Percentiles rank a stretch among this genome's conserved stretches.
These are phyloP conservation scores for Anastatus disparis DNA, from an alignment of 1,140 invertebrate genomes.

Conservation along the genomic window DNA sequence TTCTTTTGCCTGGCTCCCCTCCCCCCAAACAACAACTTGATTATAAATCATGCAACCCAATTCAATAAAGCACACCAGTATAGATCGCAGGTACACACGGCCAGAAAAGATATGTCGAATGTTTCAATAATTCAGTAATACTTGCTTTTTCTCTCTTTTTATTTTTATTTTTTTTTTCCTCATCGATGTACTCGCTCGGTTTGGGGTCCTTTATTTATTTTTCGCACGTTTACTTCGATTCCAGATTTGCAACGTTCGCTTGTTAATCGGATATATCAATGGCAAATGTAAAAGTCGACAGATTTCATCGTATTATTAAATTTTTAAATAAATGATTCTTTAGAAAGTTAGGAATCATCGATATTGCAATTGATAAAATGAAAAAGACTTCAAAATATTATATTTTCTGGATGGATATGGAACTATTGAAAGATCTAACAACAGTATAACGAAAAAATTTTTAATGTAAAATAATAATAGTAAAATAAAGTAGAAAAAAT, in stretches of 20 bases:
- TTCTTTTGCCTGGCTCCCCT: background rate
- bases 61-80: slow-evolving; percentile 61
- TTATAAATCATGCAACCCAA: slow-evolving; percentile 59
- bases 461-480: no score
- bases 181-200: no score
- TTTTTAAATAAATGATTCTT: no score
- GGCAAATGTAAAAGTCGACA: background rate
- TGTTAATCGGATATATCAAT: background rate
- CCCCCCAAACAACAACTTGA: background rate
- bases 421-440: no score
- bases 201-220: background rate
- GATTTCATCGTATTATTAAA: no score
- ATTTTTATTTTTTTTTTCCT: background rate
- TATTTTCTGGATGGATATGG: no score
- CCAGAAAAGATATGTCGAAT: slow-evolving; percentile 55
- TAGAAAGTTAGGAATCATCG: no score
- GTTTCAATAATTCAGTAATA: slow-evolving; percentile 49
- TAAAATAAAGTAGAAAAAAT: no score
- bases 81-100: slow-evolving; percentile 52
- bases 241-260: slow-evolving; percentile 18
- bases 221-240: background rate
- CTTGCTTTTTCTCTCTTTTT: slow-evolving; percentile 21
- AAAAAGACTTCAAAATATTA: no score
- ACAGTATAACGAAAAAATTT: no score
- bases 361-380: no score